A percentile compares a stretch with the other conserved stretches of the same genome.
phyloP scores from a whole-genome alignment of 2,888 invertebrate species.

The Drosophila borealis region DNA sequence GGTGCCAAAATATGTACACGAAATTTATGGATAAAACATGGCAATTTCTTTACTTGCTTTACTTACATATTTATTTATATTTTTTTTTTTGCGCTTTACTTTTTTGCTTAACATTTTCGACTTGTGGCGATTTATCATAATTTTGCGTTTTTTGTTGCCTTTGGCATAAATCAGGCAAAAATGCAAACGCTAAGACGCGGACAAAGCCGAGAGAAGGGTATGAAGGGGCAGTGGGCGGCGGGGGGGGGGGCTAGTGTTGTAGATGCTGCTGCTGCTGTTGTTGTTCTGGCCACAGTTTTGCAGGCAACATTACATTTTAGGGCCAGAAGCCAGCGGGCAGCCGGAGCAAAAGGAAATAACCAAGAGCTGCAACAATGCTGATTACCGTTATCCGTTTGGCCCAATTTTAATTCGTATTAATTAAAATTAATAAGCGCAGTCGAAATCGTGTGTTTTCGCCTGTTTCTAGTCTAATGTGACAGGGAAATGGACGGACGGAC shows the following conservation, averaged over 20 bases:
- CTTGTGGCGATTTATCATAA: slow-evolving; percentile 76
- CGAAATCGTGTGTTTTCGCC: too few species aligned
- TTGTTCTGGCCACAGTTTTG: slow-evolving; percentile 54
- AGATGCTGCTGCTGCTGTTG: slow-evolving; percentile 24
- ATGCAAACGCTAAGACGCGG: slow-evolving; percentile 22
- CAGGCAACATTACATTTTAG: slow-evolving; percentile 48
- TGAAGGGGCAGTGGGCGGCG: not conserved
- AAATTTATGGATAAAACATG: slow-evolving; percentile 73
- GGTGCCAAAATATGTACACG: slow-evolving; percentile 53
- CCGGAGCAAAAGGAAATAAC: not conserved
- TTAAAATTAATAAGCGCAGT: slow-evolving; percentile 51
- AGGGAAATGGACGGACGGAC: too few species aligned
- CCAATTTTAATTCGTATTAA: slow-evolving; percentile 58
- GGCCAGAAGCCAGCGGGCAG: not conserved
- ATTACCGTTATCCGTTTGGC: slow-evolving; percentile 67
- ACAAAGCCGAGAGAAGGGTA: not conserved
- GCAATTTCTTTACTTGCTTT: slow-evolving; percentile 58
- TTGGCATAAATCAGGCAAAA: slow-evolving; percentile 75
- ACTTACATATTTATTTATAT: slow-evolving; percentile 13
- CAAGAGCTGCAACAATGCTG: slow-evolving; percentile 42
- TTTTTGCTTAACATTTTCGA: slow-evolving; percentile 55
- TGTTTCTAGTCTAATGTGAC: not conserved
- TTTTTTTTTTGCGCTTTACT: slow-evolving; percentile 20
- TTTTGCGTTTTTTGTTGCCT: slow-evolving; percentile 56
- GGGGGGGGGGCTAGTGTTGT: not conserved